These are phyloP conservation scores for Malthinus seriepunctatus DNA, from an alignment of 2,888 invertebrate species.

Conservation along the genomic window DNA sequence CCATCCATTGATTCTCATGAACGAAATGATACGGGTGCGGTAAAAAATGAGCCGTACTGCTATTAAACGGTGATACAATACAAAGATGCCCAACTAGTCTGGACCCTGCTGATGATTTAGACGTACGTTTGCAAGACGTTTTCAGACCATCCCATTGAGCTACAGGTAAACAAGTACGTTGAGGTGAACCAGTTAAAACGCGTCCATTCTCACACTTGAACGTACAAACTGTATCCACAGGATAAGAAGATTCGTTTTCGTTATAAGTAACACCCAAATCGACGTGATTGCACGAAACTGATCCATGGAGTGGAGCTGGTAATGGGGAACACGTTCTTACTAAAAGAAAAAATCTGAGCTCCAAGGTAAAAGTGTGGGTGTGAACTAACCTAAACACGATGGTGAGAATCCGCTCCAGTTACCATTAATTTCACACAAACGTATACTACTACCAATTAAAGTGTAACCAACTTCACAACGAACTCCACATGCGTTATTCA, in stretches of 20 bases:
- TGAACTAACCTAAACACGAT: slow-evolving; percentile 62
- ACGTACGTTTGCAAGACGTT: slow-evolving; percentile 66
- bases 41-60: no score
- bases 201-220: slow-evolving; percentile 67
- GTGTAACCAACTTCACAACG: slow-evolving; percentile 67
- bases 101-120: background rate
- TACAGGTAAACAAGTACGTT: slow-evolving; percentile 67
- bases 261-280: slow-evolving; percentile 50
- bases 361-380: background rate
- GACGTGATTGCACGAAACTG: slow-evolving; percentile 57
- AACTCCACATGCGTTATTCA: slow-evolving; percentile 72
- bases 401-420: slow-evolving; percentile 69
- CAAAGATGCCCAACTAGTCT: no score
- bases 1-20: no score
- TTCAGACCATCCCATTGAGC: slow-evolving; percentile 71
- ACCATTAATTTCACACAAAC: slow-evolving; percentile 66
- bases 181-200: slow-evolving; percentile 64
- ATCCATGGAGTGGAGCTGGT: slow-evolving; percentile 60
- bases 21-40: no score
- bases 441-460: slow-evolving; percentile 56
- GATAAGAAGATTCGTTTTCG: slow-evolving; percentile 48
- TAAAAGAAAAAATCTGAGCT: slow-evolving; percentile 43
- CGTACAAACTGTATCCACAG: slow-evolving; percentile 67
- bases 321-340: slow-evolving; percentile 66
- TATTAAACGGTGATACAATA: no score